Base-by-base conservation (phyloP, 2,888 invertebrate species). In the Adelphocoris suturalis region DNA sequence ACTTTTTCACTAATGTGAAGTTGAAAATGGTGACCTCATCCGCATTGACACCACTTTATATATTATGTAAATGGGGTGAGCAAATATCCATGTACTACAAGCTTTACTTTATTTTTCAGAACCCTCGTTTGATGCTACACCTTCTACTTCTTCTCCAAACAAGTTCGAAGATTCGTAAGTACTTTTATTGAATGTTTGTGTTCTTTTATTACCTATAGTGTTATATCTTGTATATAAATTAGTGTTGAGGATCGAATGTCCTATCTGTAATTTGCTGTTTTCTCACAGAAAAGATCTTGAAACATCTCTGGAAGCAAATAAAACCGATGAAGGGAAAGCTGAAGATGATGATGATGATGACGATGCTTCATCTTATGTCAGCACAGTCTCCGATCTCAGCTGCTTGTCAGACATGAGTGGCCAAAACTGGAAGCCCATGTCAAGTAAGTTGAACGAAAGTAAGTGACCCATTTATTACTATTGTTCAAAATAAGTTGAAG, bases 341-440 rank as follows among this genome's bases (percentile, higher is more conserved):
- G 90, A 90, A 23, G 90, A 88, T 13, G 81, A 91, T 5, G 93
- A 93, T 80, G 93, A 93, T 85, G 94, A 92, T 68, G 93, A 93
- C 91, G 94, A 94, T 87, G 93, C 93, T 84, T 93, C 93, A 7
- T 94, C 94, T 14, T 95, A 94, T 7, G 94, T 95, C 61, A 95
- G 95, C 92, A 94, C 95, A 92, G 92, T 95, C 68, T 95, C 95
- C 27, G 95, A 95, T 91, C 92, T 95, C 57, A 95, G 95, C 92
- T 95, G 95, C 14, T 92, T 96, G 46, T 96, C 96, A 2, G 96
- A 96, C 90, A 94, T 96, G 82, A 96, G 96, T 90, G 96, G 95
- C 0, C 95, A 95, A 91, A 94, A 96, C 89, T 96, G 96, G 96
- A 96, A 96, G 93, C 95, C 96, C 0, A 94, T 94, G 93, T 94